These are phyloP conservation scores for Drosophila grimshawi DNA, from an alignment of 1,140 invertebrate species.

Conservation along the genomic window DNA sequence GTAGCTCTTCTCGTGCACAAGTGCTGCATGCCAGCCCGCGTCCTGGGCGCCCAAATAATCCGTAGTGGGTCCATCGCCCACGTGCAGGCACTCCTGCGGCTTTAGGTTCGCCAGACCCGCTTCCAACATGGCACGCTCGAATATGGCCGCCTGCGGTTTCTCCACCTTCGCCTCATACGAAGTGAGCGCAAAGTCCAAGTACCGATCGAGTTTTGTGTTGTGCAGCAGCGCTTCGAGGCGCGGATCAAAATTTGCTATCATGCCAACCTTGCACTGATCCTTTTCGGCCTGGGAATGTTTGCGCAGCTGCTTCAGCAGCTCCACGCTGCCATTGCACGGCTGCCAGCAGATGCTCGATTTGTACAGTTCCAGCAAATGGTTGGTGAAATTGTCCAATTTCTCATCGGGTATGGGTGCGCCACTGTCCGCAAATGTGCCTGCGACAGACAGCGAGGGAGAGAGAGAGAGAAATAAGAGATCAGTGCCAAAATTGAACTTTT, in stretches of 20 bases:
- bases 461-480: not conserved
- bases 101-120: slow-evolving; percentile 83
- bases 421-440: slow-evolving; percentile 77
- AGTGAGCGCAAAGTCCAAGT: slow-evolving; percentile 92
- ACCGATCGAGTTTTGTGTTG: slow-evolving; percentile 87
- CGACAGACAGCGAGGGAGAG: too few species aligned
- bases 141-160: slow-evolving; percentile 92
- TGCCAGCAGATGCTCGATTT: slow-evolving; percentile 90
- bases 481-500: slow-evolving; percentile 10
- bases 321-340: slow-evolving; percentile 87
- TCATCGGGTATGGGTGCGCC: slow-evolving; percentile 81
- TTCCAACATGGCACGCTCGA: slow-evolving; percentile 88
- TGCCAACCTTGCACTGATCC: slow-evolving; percentile 87
- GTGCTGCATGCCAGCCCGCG: slow-evolving; percentile 90
- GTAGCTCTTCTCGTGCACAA: slow-evolving; percentile 85
- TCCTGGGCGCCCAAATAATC: slow-evolving; percentile 92
- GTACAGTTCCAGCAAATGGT: slow-evolving; percentile 88
- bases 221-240: slow-evolving; percentile 89
- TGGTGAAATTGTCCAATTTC: slow-evolving; percentile 86
- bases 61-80: slow-evolving; percentile 90
- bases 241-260: slow-evolving; percentile 96
- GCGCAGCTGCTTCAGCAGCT: slow-evolving; percentile 87
- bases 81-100: slow-evolving; percentile 90
- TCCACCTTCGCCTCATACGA: slow-evolving; percentile 90
- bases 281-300: slow-evolving; percentile 61